Evolutionary conservation across 30 jellyfish, hydroid and myxozoan genomes (phyloP), one percentile per base, ranked within the genome.

Genomic region (Chrysaora quinquecirrha): DNA sequence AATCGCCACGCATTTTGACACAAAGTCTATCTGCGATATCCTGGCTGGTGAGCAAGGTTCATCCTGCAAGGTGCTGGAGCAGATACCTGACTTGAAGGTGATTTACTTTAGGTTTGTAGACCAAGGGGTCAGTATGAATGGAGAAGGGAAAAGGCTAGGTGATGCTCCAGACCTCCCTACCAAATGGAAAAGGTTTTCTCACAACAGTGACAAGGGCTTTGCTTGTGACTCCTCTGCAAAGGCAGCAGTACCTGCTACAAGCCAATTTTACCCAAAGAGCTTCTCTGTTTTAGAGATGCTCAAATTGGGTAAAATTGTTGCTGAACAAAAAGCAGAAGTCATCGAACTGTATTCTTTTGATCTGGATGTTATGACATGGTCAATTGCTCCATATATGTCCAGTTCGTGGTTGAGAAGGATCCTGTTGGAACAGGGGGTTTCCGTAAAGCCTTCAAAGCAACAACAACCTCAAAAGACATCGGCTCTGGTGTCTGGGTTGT

Each of bases 351-450:
- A 52, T 52, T 2, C 27, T 25, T 52, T 52, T 52, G 68, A 52
- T 2, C 68, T 52, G 68, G 29, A 16, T 3, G 7, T 19, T 3
- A 3, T 52, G 68, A 19, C 68, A 3, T 52, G 68, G 68, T 52
- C 68, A 16, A 52, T 9, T 3, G 25, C 12, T 52, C 68, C 68
- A 19, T 10, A 4, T 3, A 10, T 25, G 3, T 12, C 19, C 6
- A 20, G 68, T n/a, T n/a, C n/a, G n/a, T n/a, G n/a, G n/a, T n/a
- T n/a, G n/a, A n/a, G n/a, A n/a, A n/a, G n/a, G n/a, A 52, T 52
- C 68, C 68, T 52, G 12, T 52, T 52, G 68, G 68, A 19, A 52
- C 68, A 2, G 68, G 68, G 12, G 68, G 68, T 25, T 52, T 52
- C 25, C 12, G 68, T 3, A 52, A 52, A 3, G 68, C 68, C n/a